phyloP scores from a whole-genome alignment of 2,797 vertebrate species.

The Atherinosoma microstoma region DNA sequence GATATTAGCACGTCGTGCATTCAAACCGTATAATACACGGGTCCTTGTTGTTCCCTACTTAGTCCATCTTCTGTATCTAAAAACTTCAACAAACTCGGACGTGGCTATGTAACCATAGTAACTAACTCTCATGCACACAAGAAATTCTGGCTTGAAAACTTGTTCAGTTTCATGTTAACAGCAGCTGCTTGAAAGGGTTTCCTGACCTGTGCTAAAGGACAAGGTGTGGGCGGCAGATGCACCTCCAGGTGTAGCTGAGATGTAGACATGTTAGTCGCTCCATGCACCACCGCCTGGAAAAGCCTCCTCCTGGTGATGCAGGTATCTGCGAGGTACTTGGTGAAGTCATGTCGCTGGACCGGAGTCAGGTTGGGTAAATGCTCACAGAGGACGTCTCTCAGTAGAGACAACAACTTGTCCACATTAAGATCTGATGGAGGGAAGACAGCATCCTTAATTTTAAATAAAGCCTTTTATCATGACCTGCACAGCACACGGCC shows the following conservation, averaged over 20 bases:
- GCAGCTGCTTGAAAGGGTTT: background rate
- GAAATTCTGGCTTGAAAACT: no score
- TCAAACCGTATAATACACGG: no score
- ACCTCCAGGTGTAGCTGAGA: conserved; percentile 51
- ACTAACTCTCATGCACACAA: background rate
- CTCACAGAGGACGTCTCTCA: conserved; percentile 31
- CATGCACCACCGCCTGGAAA: conserved; percentile 40
- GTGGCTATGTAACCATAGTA: no score
- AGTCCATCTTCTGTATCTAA: no score
- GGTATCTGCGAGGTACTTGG: conserved; percentile 42
- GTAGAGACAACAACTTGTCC: conserved; percentile 12
- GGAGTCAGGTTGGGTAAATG: conserved; percentile 37
- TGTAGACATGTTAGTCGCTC: background rate
- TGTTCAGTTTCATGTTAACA: no score
- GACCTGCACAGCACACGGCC: background rate
- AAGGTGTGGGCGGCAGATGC: conserved; percentile 52
- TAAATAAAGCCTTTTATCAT: background rate
- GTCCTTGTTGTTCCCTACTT: no score
- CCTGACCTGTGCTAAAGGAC: conserved; percentile 60
- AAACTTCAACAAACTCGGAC: no score
- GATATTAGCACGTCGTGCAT: no score
- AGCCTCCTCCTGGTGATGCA: conserved; percentile 44
- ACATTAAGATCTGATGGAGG: conserved; percentile 32
- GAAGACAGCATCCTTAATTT: conserved; percentile 5
- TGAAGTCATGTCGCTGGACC: conserved; percentile 37